phyloP scores from a whole-genome alignment of 2,797 vertebrate genomes.

The Ptychobarbus kaznakovi region DNA sequence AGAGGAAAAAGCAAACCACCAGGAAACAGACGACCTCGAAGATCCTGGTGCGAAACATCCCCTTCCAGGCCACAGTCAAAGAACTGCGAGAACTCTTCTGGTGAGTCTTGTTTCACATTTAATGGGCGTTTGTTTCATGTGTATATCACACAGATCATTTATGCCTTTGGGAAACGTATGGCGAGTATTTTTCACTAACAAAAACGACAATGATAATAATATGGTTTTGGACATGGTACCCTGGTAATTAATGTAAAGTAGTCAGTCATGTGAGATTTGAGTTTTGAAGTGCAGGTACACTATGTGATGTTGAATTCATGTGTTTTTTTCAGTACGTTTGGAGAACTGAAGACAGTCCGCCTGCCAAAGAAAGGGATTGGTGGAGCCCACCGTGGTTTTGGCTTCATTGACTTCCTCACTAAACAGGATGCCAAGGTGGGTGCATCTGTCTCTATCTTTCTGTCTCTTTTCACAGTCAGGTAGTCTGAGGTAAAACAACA shows the following conservation, averaged over 20 bases:
- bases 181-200: not conserved
- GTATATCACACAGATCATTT: not conserved
- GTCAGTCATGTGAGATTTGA: not conserved
- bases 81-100: conserved; percentile 96
- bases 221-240: not conserved
- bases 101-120: conserved; percentile 69
- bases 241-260: not conserved
- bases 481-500: not conserved
- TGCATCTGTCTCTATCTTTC: not conserved
- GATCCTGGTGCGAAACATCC: conserved; percentile 95
- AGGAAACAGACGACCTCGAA: conserved; percentile 92
- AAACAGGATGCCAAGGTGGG: conserved; percentile 97
- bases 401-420: conserved; percentile 95
- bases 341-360: conserved; percentile 93
- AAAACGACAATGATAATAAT: not conserved
- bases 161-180: not conserved
- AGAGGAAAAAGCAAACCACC: conserved; percentile 83
- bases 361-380: conserved; percentile 93
- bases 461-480: conserved; percentile 14
- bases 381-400: conserved; percentile 90
- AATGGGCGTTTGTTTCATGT: not conserved
- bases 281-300: not conserved
- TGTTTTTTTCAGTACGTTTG: conserved; percentile 86
- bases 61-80: conserved; percentile 89
- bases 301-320: conserved; percentile 23